Evolutionary conservation across 2,888 invertebrate genomes (phyloP), one percentile per base, ranked within the genome.

Genomic region (Trachelus iudaicus): DNA sequence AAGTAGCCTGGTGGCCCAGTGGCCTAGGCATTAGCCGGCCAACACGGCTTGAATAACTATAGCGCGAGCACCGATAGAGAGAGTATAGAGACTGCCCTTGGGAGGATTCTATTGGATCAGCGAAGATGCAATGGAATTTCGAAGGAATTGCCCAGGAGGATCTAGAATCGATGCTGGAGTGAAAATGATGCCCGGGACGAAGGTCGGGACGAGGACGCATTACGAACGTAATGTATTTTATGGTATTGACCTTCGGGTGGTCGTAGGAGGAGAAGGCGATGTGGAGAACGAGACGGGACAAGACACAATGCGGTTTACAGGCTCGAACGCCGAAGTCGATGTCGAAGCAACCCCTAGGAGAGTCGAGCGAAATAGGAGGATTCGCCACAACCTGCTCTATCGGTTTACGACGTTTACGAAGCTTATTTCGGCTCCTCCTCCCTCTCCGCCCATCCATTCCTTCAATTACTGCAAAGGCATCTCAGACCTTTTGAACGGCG

Each of bases 211-310:
- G 71, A 71, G 3, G 30, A 71, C 71, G 71, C 30, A 33, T 15
- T 71, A 71, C 4, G 71, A 71, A 11, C 71, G 30, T 30, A 30
- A 71, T 71, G 23, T 34, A 71, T 23, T 71, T 71, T 71, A 71
- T 30, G 71, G 30, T 71, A 71, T 71, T 71, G 71, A 11, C 31
- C 71, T 71, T 23, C 0, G 75, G 68, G 75, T 23, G 77, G 69
- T 76, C 31, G 73, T 33, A 33, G 33, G 33, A 33, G 33, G 71
- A 37, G 33, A 30, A 34, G 77, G 71, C 74, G 69, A 74, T 69
- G 79, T 73, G 56, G 75, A 68, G 68, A 73, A 69, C 31, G 56
- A 69, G 37, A 34, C 76, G 79, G 77, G 80, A 73, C 33, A 35
- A 34, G n/a, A 34, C 23, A 73, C 74, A 73, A 73, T 73, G 74